Evolutionary conservation across 1,140 invertebrate species (phyloP).

Genomic region (Arctopsyche grandis): DNA sequence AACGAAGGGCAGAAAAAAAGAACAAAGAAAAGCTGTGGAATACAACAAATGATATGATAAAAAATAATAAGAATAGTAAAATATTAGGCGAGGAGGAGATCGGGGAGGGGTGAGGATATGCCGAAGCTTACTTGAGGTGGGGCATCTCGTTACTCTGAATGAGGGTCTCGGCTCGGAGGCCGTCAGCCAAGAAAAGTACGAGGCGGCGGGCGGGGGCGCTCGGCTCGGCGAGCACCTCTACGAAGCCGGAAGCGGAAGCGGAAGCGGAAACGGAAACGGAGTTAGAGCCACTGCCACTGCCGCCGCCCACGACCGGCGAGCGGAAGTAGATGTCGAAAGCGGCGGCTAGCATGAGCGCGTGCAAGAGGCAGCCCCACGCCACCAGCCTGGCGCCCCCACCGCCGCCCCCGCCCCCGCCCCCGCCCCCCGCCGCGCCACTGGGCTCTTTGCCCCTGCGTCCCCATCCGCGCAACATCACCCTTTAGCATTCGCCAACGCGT

Average conservation of each 20-base stretch:
- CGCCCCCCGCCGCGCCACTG: too few species aligned
- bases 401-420: neutral
- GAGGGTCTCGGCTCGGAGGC: constrained; percentile 86
- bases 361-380: constrained; percentile 57
- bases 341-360: constrained; percentile 69
- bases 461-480: too few species aligned
- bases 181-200: constrained; percentile 90
- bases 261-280: neutral
- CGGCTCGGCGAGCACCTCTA: constrained; percentile 55
- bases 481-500: too few species aligned
- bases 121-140: constrained; percentile 68
- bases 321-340: constrained; percentile 74
- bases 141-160: constrained; percentile 66
- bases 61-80: too few species aligned
- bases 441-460: too few species aligned
- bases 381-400: neutral
- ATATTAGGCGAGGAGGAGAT: too few species aligned
- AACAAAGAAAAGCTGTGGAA: too few species aligned
- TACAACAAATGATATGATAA: too few species aligned
- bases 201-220: constrained; percentile 78
- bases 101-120: neutral
- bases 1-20: too few species aligned
- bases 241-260: neutral
- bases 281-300: constrained; percentile 32
- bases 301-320: constrained; percentile 68